Conservation (phyloP, 2,797 vertebrate species). For the Presbytis comata region DNA sequence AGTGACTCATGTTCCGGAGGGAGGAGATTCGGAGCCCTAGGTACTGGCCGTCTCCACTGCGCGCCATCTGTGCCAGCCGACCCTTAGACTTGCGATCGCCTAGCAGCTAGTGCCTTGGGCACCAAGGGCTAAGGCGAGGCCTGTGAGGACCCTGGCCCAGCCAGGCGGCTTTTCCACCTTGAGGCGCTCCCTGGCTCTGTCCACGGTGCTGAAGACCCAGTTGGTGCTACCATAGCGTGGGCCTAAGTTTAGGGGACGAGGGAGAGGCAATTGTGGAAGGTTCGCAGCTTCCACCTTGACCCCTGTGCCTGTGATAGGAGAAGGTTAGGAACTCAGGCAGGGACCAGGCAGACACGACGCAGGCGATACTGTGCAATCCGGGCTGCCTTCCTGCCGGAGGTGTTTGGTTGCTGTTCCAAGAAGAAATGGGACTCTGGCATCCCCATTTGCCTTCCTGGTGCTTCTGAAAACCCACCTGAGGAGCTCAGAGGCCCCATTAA, state of each 20-base stretch:
- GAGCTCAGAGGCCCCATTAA: neutral
- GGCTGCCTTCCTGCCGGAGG: neutral
- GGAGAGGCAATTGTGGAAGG: neutral
- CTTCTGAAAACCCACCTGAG: conserved; percentile 49
- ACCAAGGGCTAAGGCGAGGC: neutral
- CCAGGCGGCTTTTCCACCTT: accelerated
- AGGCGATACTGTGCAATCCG: neutral
- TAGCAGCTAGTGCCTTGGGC: neutral
- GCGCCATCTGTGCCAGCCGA: conserved; percentile 31
- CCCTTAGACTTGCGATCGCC: neutral
- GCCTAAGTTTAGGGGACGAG: neutral
- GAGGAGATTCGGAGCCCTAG: conserved; percentile 65
- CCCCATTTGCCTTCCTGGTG: neutral
- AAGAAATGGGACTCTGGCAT: neutral
- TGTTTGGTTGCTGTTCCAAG: neutral
- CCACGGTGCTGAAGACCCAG: conserved; percentile 68
- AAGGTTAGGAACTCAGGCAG: neutral
- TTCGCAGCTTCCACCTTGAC: neutral
- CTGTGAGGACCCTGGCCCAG: neutral
- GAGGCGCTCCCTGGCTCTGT: neutral
- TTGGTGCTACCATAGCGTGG: accelerated
- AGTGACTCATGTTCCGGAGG: conserved; percentile 68
- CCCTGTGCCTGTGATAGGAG: neutral
- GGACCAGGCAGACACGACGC: neutral
- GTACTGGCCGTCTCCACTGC: conserved; percentile 25